Percentiles rank a stretch among this genome's conserved stretches.
phyloP scores from a whole-genome alignment of 2,113 vertebrate species.

The Halichoeres trimaculatus region DNA sequence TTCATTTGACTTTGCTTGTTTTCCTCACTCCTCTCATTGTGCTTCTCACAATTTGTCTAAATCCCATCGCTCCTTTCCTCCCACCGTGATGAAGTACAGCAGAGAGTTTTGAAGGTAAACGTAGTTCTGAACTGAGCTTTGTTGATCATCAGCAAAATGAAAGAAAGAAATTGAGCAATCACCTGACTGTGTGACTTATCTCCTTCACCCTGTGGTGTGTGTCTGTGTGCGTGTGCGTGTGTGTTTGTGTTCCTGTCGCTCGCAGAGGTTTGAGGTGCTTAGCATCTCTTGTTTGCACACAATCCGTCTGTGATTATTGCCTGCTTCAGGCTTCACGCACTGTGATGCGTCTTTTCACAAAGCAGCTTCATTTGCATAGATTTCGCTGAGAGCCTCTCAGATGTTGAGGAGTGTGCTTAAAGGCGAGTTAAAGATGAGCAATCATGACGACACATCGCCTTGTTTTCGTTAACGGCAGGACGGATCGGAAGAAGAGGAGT shows the following conservation, averaged over 20 bases:
- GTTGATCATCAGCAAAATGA: constrained; percentile 43
- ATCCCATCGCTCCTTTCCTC: not conserved
- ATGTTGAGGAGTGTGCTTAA: constrained; percentile 61
- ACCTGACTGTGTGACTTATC: constrained; percentile 41
- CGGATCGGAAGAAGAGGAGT: constrained; percentile 41
- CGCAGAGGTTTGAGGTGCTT: constrained; percentile 71
- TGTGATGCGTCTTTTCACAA: constrained; percentile 63
- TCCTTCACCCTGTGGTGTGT: constrained; percentile 23
- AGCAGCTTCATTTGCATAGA: constrained; percentile 77
- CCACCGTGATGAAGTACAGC: not conserved
- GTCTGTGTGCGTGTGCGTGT: not conserved
- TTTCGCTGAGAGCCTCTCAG: constrained; percentile 63
- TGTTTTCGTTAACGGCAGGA: constrained; percentile 59
- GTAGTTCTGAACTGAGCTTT: constrained; percentile 18
- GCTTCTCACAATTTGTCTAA: not conserved
- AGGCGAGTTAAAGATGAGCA: constrained; percentile 66
- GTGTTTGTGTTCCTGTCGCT: constrained; percentile 45
- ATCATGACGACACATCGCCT: constrained; percentile 60
- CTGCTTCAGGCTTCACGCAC: constrained; percentile 56
- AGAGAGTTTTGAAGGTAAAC: constrained; percentile 42
- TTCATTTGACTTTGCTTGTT: constrained; percentile 13
- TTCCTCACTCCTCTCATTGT: not conserved
- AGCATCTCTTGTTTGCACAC: constrained; percentile 84
- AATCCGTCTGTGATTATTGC: constrained; percentile 81
- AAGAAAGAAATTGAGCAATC: constrained; percentile 49